Percentiles rank a stretch among this genome's conserved stretches.
Evolutionary conservation across 2,888 invertebrate genomes (phyloP).

Genomic region (Xylocampa areola): DNA sequence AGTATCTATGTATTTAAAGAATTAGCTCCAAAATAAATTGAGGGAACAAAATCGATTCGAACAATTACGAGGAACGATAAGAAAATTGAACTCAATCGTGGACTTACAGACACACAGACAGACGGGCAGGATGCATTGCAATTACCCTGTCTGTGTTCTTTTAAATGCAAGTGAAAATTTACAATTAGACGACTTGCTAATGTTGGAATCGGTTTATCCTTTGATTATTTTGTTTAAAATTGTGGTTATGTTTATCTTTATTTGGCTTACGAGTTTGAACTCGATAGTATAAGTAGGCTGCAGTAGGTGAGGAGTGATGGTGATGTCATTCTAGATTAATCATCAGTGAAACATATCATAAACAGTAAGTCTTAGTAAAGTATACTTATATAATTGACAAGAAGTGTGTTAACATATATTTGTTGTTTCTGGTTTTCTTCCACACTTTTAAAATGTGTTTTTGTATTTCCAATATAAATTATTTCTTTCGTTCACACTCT

Average conservation of each 20-base stretch:
- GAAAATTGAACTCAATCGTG: constrained; percentile 60
- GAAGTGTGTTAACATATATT: too few species aligned
- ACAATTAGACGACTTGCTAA: constrained; percentile 61
- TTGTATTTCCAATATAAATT: too few species aligned
- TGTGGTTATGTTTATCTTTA: constrained; percentile 3
- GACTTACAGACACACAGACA: constrained; percentile 63
- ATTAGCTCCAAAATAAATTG: constrained; percentile 61
- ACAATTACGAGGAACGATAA: constrained; percentile 56
- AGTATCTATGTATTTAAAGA: constrained; percentile 46
- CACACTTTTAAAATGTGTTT: too few species aligned
- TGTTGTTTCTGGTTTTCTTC: too few species aligned
- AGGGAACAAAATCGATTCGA: constrained; percentile 50
- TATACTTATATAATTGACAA: too few species aligned
- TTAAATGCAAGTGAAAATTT: constrained; percentile 70
- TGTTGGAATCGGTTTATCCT: constrained; percentile 20
- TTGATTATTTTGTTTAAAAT: constrained; percentile 28
- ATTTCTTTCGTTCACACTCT: too few species aligned
- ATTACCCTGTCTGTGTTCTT: constrained; percentile 80
- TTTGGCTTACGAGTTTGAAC: too few species aligned
- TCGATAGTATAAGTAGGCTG: too few species aligned
- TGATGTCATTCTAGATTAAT: too few species aligned
- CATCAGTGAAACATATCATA: too few species aligned
- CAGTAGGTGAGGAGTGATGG: too few species aligned
- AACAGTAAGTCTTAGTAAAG: too few species aligned
- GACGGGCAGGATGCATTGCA: constrained; percentile 79